A percentile compares a stretch with the other conserved stretches of the same genome.
Conservation (phyloP, 1,140 invertebrate genomes). For the Chionoecetes opilio region DNA sequence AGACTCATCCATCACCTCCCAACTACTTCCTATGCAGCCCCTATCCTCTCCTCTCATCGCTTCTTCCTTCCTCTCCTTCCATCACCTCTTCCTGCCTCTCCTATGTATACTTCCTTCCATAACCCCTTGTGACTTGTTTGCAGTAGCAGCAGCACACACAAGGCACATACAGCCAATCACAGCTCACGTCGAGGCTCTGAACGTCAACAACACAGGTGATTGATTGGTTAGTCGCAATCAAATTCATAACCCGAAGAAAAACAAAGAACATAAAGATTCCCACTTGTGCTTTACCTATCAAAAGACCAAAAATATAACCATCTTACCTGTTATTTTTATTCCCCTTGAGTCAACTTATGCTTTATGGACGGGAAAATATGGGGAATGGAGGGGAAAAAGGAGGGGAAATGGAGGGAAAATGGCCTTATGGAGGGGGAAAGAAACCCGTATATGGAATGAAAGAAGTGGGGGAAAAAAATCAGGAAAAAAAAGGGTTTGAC, state of each 20-base stretch:
- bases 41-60: too few species aligned
- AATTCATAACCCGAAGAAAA: background rate
- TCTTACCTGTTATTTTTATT: background rate
- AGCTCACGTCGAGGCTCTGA: background rate
- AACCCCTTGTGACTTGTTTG: background rate
- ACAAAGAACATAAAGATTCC: conserved; percentile 12
- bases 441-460: background rate
- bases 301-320: background rate
- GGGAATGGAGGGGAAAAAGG: too few species aligned
- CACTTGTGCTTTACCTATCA: background rate
- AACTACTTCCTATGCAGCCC: background rate
- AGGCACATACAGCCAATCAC: background rate
- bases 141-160: conserved; percentile 11
- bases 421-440: background rate
- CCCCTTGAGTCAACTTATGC: background rate
- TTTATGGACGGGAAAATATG: background rate
- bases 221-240: background rate
- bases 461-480: background rate
- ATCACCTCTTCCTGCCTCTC: too few species aligned
- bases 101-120: too few species aligned
- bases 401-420: too few species aligned
- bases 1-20: background rate
- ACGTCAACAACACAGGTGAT: background rate
- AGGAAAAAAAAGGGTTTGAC: too few species aligned
- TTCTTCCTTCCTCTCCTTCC: too few species aligned